Evolutionary conservation across 2,797 vertebrate species (phyloP).

Genomic region (Ibycter americanus): DNA sequence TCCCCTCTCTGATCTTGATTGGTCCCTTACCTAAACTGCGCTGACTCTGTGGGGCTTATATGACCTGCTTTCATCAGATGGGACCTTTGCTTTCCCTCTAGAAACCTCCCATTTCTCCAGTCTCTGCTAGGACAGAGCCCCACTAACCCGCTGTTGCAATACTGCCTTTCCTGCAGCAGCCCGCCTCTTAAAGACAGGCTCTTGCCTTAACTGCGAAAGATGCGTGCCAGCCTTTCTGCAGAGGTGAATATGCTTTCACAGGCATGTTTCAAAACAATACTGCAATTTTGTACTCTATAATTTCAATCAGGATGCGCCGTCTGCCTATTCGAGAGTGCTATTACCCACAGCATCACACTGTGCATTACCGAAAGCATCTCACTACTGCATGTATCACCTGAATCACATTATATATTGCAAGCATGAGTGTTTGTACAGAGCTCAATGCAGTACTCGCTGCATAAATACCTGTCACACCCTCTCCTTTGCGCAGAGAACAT

Average conservation of each 20-base stretch:
- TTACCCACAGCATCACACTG: not conserved
- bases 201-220: not conserved
- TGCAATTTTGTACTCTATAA: not conserved
- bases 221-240: not conserved
- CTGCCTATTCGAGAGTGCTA: not conserved
- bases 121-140: not conserved
- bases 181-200: not conserved
- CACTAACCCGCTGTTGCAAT: not conserved
- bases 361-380: not conserved
- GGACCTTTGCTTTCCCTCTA: not conserved
- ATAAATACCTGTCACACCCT: not conserved
- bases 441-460: rapidly evolving
- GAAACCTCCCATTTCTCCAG: not conserved
- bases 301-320: not conserved
- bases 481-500: not conserved
- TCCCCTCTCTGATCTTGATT: not conserved
- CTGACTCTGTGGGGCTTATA: not conserved
- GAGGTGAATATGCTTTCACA: not conserved
- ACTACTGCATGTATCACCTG: not conserved
- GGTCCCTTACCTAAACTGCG: not conserved
- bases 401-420: not conserved
- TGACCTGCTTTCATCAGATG: not conserved
- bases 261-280: not conserved
- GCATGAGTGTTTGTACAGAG: not conserved
- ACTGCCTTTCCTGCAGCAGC: not conserved